phyloP scores from a whole-genome alignment of 2,113 vertebrate species.

The Elephantulus edwardii region DNA sequence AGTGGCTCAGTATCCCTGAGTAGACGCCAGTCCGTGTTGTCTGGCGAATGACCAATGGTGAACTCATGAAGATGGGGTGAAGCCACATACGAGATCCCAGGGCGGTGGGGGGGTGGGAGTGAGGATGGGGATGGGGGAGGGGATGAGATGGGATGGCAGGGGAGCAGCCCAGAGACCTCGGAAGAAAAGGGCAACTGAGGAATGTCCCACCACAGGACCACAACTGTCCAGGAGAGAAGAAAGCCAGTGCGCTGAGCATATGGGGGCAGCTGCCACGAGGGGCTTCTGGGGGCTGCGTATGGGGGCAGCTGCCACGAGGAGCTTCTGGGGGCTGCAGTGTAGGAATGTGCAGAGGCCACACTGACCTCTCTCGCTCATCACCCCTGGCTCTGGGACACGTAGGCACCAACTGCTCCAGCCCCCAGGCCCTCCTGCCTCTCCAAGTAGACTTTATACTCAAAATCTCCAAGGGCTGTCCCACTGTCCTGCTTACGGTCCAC shows the following conservation, averaged over 20 bases:
- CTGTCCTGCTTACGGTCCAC: too few relatives aligned
- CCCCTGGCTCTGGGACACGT: neutral
- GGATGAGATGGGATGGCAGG: neutral
- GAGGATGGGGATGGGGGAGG: too few relatives aligned
- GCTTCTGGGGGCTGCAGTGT: neutral
- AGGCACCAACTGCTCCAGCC: neutral
- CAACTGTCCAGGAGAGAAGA: neutral
- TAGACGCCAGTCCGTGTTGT: too few relatives aligned
- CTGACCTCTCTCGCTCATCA: too few relatives aligned
- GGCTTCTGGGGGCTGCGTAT: neutral
- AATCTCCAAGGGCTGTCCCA: neutral
- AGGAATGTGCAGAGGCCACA: too few relatives aligned
- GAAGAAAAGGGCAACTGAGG: neutral
- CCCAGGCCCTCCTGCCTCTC: neutral
- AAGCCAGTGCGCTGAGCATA: neutral
- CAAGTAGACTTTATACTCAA: too few relatives aligned
- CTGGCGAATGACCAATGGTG: too few relatives aligned
- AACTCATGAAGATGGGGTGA: too few relatives aligned
- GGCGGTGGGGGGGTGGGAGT: too few relatives aligned
- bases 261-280: neutral
- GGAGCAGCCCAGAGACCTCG: neutral
- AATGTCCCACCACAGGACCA: rapidly evolving
- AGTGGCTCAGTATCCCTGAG: too few relatives aligned
- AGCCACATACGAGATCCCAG: rapidly evolving
- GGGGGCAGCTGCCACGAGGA: neutral